Percentiles rank a stretch among this genome's conserved stretches.
Evolutionary conservation across 2,797 vertebrate species (phyloP).

Genomic region (Lindbergichthys nudifrons): DNA sequence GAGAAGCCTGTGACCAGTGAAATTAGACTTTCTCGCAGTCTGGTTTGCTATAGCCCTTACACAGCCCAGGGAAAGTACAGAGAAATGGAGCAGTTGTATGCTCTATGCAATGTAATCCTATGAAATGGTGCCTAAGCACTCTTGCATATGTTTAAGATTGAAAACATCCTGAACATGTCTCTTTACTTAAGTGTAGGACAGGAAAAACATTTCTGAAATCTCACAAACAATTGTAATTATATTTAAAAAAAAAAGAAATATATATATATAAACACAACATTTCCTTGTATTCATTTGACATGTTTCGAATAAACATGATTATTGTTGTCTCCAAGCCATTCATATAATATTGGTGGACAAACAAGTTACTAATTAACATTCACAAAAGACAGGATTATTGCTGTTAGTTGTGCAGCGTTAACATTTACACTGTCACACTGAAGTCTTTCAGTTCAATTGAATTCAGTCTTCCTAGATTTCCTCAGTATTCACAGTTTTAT

Average conservation of each 20-base stretch:
- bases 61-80: constrained; percentile 41
- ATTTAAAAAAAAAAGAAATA: background rate
- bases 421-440: background rate
- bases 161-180: constrained; percentile 13
- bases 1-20: constrained; percentile 58
- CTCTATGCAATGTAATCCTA: constrained; percentile 20
- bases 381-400: background rate
- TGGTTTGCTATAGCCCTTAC: constrained; percentile 34
- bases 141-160: constrained; percentile 8
- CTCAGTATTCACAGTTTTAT: constrained; percentile 3
- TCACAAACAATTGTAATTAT: background rate
- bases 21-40: constrained; percentile 49
- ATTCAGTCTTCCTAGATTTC: background rate
- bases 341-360: background rate
- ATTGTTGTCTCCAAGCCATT: background rate
- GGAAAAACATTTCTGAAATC: background rate
- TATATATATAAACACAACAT: background rate
- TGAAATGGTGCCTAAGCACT: constrained; percentile 30
- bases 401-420: background rate
- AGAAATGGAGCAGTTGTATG: background rate
- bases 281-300: background rate
- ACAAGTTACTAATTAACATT: background rate
- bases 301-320: background rate
- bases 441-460: background rate
- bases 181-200: background rate